Conservation (phyloP, 2,113 vertebrate genomes). For the Nycticryphes semicollaris region DNA sequence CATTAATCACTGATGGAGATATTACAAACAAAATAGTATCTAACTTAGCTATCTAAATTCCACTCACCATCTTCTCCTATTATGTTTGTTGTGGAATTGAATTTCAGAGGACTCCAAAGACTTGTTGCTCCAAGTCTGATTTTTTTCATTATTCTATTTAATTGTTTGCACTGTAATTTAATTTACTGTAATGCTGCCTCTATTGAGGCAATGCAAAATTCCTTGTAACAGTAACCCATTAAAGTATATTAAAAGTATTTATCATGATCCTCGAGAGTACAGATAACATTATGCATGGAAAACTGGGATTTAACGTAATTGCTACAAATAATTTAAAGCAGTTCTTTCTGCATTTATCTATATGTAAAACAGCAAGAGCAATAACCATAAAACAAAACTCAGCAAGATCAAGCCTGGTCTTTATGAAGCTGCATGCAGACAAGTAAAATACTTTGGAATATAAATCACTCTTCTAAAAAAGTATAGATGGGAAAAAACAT, state of each 20-base stretch:
- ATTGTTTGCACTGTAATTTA: conserved; percentile 73
- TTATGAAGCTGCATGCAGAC: background rate
- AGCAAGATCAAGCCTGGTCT: conserved; percentile 25
- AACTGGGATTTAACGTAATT: conserved; percentile 57
- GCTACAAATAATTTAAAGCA: conserved; percentile 65
- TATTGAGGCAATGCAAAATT: conserved; percentile 65
- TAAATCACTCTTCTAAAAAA: background rate
- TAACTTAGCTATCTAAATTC: conserved; percentile 59
- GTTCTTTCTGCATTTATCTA: conserved; percentile 37
- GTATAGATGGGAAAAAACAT: background rate
- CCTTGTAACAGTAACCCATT: conserved; percentile 68
- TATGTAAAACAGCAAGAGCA: conserved; percentile 32
- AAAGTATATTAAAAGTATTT: conserved; percentile 79
- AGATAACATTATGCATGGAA: conserved; percentile 46
- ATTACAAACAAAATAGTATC: conserved; percentile 45
- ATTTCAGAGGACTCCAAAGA: conserved; percentile 63
- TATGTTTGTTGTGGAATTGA: conserved; percentile 47
- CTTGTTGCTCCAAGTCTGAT: conserved; percentile 39
- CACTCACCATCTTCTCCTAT: conserved; percentile 35
- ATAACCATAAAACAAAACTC: conserved; percentile 27
- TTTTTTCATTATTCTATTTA: conserved; percentile 70
- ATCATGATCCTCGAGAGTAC: conserved; percentile 66
- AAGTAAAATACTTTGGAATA: conserved; percentile 19
- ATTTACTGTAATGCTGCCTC: conserved; percentile 66
- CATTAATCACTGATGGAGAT: conserved; percentile 68